Conservation (phyloP, 2,113 vertebrate species). For the Sylvia atricapilla region DNA sequence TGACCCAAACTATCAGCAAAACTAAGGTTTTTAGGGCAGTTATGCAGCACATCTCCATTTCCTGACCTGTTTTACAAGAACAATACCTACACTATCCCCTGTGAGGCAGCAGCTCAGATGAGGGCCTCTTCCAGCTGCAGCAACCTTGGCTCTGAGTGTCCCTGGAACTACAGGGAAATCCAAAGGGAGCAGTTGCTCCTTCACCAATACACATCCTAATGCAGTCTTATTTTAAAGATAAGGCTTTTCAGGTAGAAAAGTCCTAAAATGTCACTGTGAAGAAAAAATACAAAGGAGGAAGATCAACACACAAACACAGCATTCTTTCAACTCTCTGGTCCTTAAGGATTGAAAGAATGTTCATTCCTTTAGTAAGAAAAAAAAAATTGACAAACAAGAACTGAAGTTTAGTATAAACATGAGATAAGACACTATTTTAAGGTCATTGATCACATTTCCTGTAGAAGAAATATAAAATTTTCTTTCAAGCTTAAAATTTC, state of each 20-base stretch:
- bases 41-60: not conserved
- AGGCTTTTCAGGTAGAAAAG: not conserved
- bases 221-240: not conserved
- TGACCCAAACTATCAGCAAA: not conserved
- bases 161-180: not conserved
- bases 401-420: not conserved
- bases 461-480: not conserved
- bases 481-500: not conserved
- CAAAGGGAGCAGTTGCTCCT: not conserved
- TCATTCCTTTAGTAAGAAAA: not conserved
- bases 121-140: not conserved
- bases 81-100: not conserved
- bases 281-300: not conserved
- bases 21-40: not conserved
- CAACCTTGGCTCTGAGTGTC: not conserved
- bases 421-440: conserved; percentile 5
- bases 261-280: not conserved
- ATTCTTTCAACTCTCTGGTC: not conserved
- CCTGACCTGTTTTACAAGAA: not conserved
- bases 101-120: not conserved
- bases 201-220: not conserved
- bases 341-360: not conserved
- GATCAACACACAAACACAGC: not conserved
- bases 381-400: not conserved
- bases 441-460: not conserved